A percentile compares a stretch with the other conserved stretches of the same genome.
Evolutionary conservation across 1,140 invertebrate genomes (phyloP).

Genomic region (Atta cephalotes): DNA sequence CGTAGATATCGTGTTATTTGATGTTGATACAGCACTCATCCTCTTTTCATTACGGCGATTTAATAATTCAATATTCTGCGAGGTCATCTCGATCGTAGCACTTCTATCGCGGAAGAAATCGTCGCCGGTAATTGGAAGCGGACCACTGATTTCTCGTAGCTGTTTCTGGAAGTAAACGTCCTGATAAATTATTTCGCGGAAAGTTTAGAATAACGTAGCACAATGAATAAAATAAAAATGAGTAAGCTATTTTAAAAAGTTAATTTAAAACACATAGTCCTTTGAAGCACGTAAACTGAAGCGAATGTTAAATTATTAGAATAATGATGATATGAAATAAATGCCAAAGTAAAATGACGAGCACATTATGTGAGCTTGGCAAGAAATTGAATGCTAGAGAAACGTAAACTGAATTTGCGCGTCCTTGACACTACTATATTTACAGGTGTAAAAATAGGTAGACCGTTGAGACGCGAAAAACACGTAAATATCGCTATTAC

Average conservation of each 20-base stretch:
- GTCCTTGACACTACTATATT: constrained; percentile 51
- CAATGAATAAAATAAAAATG: background rate
- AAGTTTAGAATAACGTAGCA: background rate
- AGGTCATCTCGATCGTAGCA: constrained; percentile 85
- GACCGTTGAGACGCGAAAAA: constrained; percentile 29
- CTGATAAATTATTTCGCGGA: background rate
- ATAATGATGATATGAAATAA: background rate
- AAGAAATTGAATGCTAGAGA: constrained; percentile 35
- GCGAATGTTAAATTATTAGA: background rate
- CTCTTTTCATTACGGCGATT: constrained; percentile 82
- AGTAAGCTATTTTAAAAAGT: background rate
- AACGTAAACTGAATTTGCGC: constrained; percentile 22
- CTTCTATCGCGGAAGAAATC: constrained; percentile 82
- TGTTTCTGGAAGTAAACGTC: constrained; percentile 64
- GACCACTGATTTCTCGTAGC: constrained; percentile 54
- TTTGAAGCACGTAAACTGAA: background rate
- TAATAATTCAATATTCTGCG: constrained; percentile 83
- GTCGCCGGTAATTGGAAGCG: constrained; percentile 66
- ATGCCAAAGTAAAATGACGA: background rate
- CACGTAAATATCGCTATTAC: constrained; percentile 45
- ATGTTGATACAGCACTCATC: constrained; percentile 59
- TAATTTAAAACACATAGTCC: background rate
- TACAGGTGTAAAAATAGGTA: constrained; percentile 44
- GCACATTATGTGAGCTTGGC: background rate
- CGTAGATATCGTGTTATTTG: constrained; percentile 44